Percentiles rank a stretch among this genome's conserved stretches.
Evolutionary conservation across 64 coral and sea anemone species (phyloP).

Genomic region (Stichodactyla helianthus): DNA sequence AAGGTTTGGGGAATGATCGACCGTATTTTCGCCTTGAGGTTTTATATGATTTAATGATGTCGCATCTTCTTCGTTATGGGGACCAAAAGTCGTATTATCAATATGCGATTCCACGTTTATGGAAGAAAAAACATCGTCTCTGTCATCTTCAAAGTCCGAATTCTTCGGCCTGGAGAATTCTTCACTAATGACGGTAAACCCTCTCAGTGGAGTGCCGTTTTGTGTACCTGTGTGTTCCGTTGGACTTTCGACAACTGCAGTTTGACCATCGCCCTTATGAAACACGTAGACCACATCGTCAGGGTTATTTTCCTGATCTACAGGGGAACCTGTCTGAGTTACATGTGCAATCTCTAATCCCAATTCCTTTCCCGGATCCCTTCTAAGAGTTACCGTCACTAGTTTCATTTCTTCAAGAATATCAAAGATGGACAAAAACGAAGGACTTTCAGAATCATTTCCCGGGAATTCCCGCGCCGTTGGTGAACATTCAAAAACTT

Average conservation of each 20-base stretch:
- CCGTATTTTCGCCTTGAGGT: not conserved
- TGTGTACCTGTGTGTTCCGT: not conserved
- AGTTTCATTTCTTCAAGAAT: slow-evolving; percentile 57
- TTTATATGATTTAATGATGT: not conserved
- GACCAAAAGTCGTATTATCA: not conserved
- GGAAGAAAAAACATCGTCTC: not conserved
- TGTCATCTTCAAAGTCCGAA: not conserved
- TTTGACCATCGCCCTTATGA: slow-evolving; percentile 65
- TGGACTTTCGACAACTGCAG: slow-evolving; percentile 27
- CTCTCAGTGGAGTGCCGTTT: not conserved
- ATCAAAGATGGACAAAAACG: not conserved
- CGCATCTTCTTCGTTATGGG: not conserved
- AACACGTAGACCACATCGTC: slow-evolving; percentile 66
- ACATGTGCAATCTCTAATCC: slow-evolving; percentile 78
- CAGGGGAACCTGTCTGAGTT: slow-evolving; percentile 41
- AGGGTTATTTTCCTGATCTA: slow-evolving; percentile 21
- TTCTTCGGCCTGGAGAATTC: not conserved
- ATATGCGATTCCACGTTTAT: not conserved
- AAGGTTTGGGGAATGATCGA: not conserved
- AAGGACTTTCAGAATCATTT: not conserved
- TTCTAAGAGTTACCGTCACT: slow-evolving; percentile 25
- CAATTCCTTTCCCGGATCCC: slow-evolving; percentile 36
- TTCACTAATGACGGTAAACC: not conserved
- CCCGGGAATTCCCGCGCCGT: not conserved
- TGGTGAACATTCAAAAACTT: not conserved